Conservation (phyloP, 2,113 vertebrate genomes). For the Cyanocitta stelleri region DNA sequence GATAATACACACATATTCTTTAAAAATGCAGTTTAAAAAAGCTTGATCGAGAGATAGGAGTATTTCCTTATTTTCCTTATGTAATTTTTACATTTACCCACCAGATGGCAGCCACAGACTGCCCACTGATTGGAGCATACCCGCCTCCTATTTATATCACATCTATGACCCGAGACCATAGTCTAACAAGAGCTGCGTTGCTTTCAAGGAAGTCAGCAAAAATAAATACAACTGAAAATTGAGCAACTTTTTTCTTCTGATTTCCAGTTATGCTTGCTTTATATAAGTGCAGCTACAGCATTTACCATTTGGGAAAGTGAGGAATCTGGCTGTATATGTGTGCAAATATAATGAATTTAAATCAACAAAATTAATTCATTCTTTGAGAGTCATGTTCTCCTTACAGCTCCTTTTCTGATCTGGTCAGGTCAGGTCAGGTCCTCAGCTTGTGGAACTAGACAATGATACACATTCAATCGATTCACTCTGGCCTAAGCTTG, state of each 20-base stretch:
- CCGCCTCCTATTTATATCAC: neutral
- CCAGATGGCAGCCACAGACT: constrained; percentile 46
- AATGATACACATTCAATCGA: neutral
- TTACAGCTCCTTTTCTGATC: neutral
- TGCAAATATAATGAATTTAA: neutral
- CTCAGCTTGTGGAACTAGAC: neutral
- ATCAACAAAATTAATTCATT: neutral
- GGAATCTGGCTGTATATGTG: accelerated
- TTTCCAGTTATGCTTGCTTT: neutral
- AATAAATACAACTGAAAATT: neutral
- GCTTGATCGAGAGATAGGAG: accelerated
- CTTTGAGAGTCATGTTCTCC: neutral
- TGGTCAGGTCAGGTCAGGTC: neutral
- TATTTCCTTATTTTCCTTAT: neutral
- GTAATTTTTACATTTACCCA: neutral
- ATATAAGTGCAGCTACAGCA: neutral
- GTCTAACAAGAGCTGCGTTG: neutral
- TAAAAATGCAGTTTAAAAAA: neutral
- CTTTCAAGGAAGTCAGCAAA: constrained; percentile 4
- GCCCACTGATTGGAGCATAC: accelerated
- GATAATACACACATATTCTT: neutral
- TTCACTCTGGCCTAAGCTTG: neutral
- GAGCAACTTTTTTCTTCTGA: neutral
- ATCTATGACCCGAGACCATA: accelerated
- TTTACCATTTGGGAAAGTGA: neutral